phyloP scores from a whole-genome alignment of 2,797 vertebrate genomes.

The Martes flavigula region DNA sequence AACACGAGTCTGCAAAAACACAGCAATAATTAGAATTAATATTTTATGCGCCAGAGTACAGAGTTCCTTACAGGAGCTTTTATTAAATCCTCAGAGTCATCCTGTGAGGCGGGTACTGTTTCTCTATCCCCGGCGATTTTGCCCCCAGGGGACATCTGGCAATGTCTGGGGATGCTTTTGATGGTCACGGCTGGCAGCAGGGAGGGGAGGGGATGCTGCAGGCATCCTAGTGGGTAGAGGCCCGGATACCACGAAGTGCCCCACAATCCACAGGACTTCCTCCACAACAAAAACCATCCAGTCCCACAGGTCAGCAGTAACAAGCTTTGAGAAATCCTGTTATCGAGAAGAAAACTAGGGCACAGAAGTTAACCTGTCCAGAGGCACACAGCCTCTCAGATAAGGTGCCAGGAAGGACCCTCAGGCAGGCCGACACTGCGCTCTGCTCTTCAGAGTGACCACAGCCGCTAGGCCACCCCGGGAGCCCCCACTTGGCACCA shows the following conservation, averaged over 20 bases:
- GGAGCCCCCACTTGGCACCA: background rate
- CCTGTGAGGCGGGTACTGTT: background rate
- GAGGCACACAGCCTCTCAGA: too few relatives aligned
- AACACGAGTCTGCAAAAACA: background rate
- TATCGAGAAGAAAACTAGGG: background rate
- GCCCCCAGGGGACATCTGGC: background rate
- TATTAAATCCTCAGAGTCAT: background rate
- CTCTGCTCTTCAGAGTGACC: background rate
- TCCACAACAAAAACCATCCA: background rate
- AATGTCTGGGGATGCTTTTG: slow-evolving; percentile 2
- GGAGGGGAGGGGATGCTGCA: too few relatives aligned
- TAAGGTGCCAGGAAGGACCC: background rate
- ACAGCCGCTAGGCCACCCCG: background rate
- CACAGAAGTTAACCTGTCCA: background rate
- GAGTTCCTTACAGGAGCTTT: background rate
- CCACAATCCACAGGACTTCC: background rate
- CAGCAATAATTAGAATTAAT: background rate
- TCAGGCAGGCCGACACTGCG: background rate
- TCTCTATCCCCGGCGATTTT: background rate
- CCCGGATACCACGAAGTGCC: background rate
- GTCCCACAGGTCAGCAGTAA: background rate
- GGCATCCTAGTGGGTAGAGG: background rate
- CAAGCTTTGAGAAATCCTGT: background rate
- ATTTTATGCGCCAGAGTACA: background rate
- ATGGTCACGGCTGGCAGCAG: background rate